A percentile compares a stretch with the other conserved stretches of the same genome.
Conservation (phyloP, 1,140 invertebrate species). For the Idris sp. region DNA sequence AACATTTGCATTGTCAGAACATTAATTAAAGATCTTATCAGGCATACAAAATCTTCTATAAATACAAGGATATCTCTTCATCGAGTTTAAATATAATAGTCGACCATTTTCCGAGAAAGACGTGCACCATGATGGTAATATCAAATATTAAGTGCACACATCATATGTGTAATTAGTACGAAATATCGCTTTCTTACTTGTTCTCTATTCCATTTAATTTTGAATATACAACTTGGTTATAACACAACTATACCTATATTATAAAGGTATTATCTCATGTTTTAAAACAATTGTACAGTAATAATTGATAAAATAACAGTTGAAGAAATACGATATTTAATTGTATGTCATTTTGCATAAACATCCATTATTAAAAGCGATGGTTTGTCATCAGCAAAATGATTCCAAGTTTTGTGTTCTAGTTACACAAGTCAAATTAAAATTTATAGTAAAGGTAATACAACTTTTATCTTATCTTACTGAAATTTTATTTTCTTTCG, state of each 20-base stretch:
- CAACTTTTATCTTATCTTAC: no score
- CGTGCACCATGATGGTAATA: background rate
- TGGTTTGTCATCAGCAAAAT: no score
- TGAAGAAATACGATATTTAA: background rate
- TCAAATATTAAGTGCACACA: conserved; percentile 16
- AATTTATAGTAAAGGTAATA: no score
- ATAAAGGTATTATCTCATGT: conserved; percentile 8
- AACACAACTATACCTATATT: background rate
- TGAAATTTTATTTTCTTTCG: no score
- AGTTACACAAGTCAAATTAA: no score
- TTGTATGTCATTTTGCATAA: background rate
- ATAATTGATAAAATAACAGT: background rate
- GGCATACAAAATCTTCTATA: background rate
- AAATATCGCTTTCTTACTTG: background rate
- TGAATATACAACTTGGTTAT: conserved; percentile 8
- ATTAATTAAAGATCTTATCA: conserved; percentile 6
- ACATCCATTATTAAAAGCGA: conserved; percentile 6
- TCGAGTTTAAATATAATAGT: conserved; percentile 9
- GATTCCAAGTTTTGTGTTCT: no score
- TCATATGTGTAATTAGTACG: conserved; percentile 19
- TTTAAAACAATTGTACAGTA: conserved; percentile 10
- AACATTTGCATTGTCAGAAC: background rate
- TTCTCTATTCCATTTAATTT: conserved; percentile 10
- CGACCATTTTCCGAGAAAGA: conserved; percentile 4
- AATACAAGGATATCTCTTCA: conserved; percentile 6